These are phyloP conservation scores for Drosophila differens DNA, from an alignment of 2,888 invertebrate species.

Conservation along the genomic window DNA sequence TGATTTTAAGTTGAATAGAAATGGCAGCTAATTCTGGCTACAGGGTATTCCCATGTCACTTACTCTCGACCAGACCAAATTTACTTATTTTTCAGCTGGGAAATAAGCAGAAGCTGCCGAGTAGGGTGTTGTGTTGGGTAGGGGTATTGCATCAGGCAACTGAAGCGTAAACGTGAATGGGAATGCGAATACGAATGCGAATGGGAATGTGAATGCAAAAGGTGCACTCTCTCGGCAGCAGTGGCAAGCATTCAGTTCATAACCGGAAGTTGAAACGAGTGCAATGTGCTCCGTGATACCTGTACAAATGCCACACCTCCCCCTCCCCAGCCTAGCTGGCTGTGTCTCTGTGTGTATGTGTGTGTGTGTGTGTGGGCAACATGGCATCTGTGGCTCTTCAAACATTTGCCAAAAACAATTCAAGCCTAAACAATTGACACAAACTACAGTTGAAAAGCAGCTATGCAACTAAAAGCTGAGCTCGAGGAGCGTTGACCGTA, in stretches of 20 bases:
- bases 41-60: neutral
- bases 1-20: neutral
- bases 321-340: neutral
- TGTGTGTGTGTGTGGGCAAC: slow-evolving; percentile 1
- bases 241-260: slow-evolving; percentile 60
- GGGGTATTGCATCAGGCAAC: slow-evolving; percentile 51
- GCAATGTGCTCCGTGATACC: slow-evolving; percentile 61
- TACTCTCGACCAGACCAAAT: slow-evolving; percentile 1
- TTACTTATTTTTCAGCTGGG: slow-evolving; percentile 15
- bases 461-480: slow-evolving; percentile 24
- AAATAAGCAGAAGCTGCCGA: neutral
- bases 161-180: slow-evolving; percentile 77
- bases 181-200: slow-evolving; percentile 45
- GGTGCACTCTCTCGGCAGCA: slow-evolving; percentile 39
- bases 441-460: slow-evolving; percentile 45
- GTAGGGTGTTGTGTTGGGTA: neutral
- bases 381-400: slow-evolving; percentile 52
- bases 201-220: slow-evolving; percentile 49
- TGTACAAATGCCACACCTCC: slow-evolving; percentile 1
- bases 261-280: slow-evolving; percentile 75
- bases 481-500: slow-evolving; percentile 64
- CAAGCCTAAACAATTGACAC: slow-evolving; percentile 73
- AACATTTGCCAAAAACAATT: slow-evolving; percentile 75
- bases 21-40: neutral
- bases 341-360: neutral